Conservation (phyloP, 1,140 invertebrate genomes). For the Heliconius congener region DNA sequence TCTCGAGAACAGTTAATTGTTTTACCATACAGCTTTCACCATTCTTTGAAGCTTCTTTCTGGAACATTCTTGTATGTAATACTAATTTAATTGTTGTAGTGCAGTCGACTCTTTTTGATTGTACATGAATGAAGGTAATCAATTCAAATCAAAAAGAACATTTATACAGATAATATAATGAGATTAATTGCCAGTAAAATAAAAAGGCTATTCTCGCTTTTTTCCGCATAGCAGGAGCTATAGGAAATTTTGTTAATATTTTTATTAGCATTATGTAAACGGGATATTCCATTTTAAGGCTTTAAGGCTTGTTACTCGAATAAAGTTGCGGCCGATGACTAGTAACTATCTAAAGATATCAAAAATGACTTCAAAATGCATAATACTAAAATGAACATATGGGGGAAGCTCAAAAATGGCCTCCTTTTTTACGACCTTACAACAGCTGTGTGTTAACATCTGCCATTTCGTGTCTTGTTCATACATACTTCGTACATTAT, state of each 20-base stretch:
- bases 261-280: too few relatives aligned
- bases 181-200: too few relatives aligned
- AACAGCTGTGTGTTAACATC: slow-evolving; percentile 4
- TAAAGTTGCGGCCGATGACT: too few relatives aligned
- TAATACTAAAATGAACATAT: background rate
- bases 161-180: too few relatives aligned
- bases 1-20: background rate
- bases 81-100: background rate
- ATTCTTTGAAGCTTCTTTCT: background rate
- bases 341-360: background rate
- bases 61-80: background rate
- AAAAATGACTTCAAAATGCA: background rate
- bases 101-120: background rate
- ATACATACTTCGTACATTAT: background rate
- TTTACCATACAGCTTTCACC: background rate
- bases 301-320: too few relatives aligned
- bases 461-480: background rate
- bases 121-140: too few relatives aligned
- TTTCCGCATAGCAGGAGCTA: too few relatives aligned
- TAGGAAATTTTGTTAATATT: too few relatives aligned
- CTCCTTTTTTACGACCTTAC: background rate
- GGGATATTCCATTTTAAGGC: too few relatives aligned
- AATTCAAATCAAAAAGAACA: too few relatives aligned
- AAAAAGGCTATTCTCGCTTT: too few relatives aligned
- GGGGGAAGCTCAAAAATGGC: background rate